Evolutionary conservation across 2,113 vertebrate genomes (phyloP).

Genomic region (Hemiprocne comata): DNA sequence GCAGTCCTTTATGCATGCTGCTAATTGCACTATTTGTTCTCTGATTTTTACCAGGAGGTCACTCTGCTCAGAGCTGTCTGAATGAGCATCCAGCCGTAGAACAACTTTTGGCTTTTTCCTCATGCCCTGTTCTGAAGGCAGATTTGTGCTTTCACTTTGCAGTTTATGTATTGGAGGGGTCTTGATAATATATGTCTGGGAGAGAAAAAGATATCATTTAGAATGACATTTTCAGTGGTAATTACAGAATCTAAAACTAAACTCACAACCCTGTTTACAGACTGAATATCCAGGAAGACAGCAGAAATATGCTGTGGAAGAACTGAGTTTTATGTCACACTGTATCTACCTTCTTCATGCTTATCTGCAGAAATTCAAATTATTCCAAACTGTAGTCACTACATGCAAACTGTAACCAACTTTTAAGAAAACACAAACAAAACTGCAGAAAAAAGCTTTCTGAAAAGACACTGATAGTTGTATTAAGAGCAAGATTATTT

Average conservation of each 20-base stretch:
- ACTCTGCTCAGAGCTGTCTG: constrained; percentile 87
- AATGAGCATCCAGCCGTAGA: constrained; percentile 84
- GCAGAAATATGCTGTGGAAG: neutral
- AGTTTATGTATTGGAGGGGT: constrained; percentile 80
- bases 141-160: constrained; percentile 49
- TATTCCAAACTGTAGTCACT: neutral
- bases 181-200: constrained; percentile 85
- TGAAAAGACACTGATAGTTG: neutral
- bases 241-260: neutral
- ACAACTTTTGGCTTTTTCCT: constrained; percentile 78
- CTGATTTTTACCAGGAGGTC: constrained; percentile 86
- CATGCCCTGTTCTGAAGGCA: constrained; percentile 18
- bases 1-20: neutral
- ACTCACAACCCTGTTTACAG: neutral
- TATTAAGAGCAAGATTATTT: neutral
- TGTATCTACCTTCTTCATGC: neutral
- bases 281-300: neutral
- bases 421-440: neutral
- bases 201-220: neutral
- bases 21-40: neutral
- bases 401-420: neutral
- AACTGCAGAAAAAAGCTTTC: neutral
- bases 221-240: neutral
- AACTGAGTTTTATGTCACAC: neutral
- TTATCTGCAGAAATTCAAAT: neutral